phyloP scores from a whole-genome alignment of 2,113 vertebrate species.

The Zeus faber region DNA sequence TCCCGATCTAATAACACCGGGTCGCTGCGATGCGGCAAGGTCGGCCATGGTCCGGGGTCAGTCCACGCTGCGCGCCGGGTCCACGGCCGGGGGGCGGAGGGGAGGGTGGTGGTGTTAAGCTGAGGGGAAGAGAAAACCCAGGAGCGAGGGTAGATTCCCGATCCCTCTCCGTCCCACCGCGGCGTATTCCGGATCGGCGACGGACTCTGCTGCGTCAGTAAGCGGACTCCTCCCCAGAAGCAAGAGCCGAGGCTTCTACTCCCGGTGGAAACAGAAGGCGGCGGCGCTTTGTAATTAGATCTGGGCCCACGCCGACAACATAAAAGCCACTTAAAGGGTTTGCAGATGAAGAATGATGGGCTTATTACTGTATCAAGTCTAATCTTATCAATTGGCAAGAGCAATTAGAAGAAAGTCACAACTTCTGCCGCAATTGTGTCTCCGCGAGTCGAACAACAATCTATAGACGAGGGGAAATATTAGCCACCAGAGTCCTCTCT shows the following conservation, averaged over 20 bases:
- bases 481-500: slow-evolving; percentile 54
- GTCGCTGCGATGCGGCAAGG: slow-evolving; percentile 59
- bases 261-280: slow-evolving; percentile 34
- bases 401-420: slow-evolving; percentile 33
- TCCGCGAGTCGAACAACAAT: slow-evolving; percentile 49
- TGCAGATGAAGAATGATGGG: slow-evolving; percentile 34
- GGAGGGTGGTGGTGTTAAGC: slow-evolving; percentile 18
- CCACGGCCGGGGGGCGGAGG: not conserved
- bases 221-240: too few species aligned
- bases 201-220: too few species aligned
- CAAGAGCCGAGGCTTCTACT: slow-evolving; percentile 55
- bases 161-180: slow-evolving; percentile 35
- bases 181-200: too few species aligned
- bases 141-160: slow-evolving; percentile 6
- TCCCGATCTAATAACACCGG: slow-evolving; percentile 72
- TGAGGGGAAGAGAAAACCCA: not conserved
- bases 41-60: slow-evolving; percentile 63
- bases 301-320: slow-evolving; percentile 48
- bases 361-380: slow-evolving; percentile 30
- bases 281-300: slow-evolving; percentile 31
- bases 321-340: slow-evolving; percentile 43
- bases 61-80: slow-evolving; percentile 27
- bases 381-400: slow-evolving; percentile 36
- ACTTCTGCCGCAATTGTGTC: slow-evolving; percentile 20
- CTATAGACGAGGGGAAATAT: slow-evolving; percentile 53